Base-by-base conservation (phyloP, 2,888 invertebrate species). In the Epirrhoe tristata region DNA sequence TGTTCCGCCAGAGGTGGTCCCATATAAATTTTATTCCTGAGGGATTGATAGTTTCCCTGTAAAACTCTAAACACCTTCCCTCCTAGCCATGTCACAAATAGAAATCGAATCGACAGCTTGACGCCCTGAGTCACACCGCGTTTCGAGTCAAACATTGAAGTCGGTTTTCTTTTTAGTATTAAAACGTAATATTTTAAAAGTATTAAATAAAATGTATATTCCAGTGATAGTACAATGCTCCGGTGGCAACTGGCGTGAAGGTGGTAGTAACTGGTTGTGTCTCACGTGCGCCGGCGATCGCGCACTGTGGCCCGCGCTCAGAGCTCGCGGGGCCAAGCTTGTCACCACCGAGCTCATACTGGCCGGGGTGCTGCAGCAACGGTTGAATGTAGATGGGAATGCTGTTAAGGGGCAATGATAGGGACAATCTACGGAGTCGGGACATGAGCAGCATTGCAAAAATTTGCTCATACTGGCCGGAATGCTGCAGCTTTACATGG, bases 171-270 rank as follows among this genome's bases (percentile, higher is more conserved):
- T n/a, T n/a, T n/a, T n/a, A n/a, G n/a, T n/a, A n/a, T n/a, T n/a
- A n/a, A n/a, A n/a, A n/a, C n/a, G n/a, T n/a, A n/a, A n/a, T n/a
- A n/a, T n/a, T n/a, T n/a, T n/a, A n/a, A n/a, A n/a, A n/a, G n/a
- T n/a, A n/a, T n/a, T n/a, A n/a, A n/a, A n/a, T n/a, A n/a, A n/a
- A n/a, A 24, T 24, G 24, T 24, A 24, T 12, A 58, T 82, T 78
- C 2, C 83, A 93, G 93, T 86, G 70, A 93, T 93, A 71, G 91
- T 92, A 24, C 89, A 92, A 67, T 88, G 89, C 74, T 92, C 92
- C 0, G 93, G 93, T 16, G 93, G 93, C 0, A 70, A 62, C 0
- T 93, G 92, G 91, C 77, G 76, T 16, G 85, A 84, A n/a, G 84
- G 79, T 0, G 85, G 84, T 0, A 14, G 77, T 0, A 72, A 74